Base-by-base conservation (phyloP, 92 coral and sea anemone genomes). In the Palythoa heliodiscus region DNA sequence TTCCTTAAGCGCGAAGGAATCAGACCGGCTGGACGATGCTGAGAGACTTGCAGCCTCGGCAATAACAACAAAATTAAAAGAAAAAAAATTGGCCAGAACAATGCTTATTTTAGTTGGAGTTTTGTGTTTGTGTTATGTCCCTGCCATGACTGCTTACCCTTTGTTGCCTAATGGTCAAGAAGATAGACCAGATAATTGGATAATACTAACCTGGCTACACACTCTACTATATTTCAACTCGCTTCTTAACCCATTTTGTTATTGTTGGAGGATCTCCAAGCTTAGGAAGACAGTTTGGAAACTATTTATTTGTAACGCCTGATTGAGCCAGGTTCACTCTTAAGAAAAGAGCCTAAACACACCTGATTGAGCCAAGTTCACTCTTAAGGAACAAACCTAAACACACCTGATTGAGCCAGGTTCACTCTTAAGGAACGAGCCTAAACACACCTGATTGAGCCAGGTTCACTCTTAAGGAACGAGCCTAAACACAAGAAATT, bases 51-150 rank as follows among this genome's bases (percentile, higher is more conserved):
- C 53, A 43, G 77, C 11, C 13, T 24, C 29, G 16, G 23, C 77
- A 13, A 0, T 43, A 22, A 48, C 2, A 35, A 73, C 54, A 47
- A 73, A 39, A 11, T 3, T 14, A 24, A 73, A 20, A 73, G 77
- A 60, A 20, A 70, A 48, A 14, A 83, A 74, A 20, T 15, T 15
- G 11, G 52, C 72, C 10, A 40, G 29, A 29, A n/a, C 70, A 77
- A 77, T 77, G 83, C 35, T 73, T 55, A 14, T 13, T 55, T 17
- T 38, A 48, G 72, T 64, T 61, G 72, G 58, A 54, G 24, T 43
- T 29, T 69, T 57, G 20, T 15, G 17, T 14, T 22, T 77, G 3
- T 57, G 77, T 39, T 55, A 77, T 19, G 20, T 77, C 13, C 83
- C 71, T 15, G 47, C 16, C 7, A 77, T 77, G 24, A 25, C 20